These are phyloP conservation scores for Donacobius atricapilla DNA, from an alignment of 2,113 vertebrate genomes.

Conservation along the genomic window DNA sequence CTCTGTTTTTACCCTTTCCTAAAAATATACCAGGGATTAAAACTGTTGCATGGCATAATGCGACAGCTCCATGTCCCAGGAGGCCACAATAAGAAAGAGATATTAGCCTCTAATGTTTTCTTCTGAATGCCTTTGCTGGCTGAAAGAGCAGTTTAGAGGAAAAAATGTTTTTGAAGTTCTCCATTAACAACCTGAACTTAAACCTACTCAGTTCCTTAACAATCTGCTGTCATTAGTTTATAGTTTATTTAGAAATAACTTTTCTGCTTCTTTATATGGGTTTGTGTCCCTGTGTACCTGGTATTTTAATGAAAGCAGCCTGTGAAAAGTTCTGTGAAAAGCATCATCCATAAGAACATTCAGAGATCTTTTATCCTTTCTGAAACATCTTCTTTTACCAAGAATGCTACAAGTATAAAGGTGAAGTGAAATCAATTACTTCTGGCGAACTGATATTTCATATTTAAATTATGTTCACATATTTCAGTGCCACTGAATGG, in stretches of 20 bases:
- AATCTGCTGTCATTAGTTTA: neutral
- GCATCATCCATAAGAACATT: neutral
- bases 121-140: neutral
- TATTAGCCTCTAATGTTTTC: neutral
- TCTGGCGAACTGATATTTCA: neutral
- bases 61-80: neutral
- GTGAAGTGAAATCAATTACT: neutral
- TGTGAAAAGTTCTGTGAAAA: neutral
- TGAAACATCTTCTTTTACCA: neutral
- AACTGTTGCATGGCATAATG: neutral
- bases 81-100: neutral
- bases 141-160: neutral
- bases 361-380: neutral
- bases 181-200: neutral
- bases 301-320: neutral
- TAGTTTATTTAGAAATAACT: neutral
- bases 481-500: neutral
- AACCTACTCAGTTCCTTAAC: neutral
- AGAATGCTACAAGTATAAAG: neutral
- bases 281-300: neutral
- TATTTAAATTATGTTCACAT: neutral
- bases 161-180: neutral
- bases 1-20: neutral
- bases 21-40: neutral
- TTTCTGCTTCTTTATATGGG: neutral